Percentiles rank a stretch among this genome's conserved stretches.
Conservation (phyloP, 2,113 vertebrate species). For the Heptranchias perlo region DNA sequence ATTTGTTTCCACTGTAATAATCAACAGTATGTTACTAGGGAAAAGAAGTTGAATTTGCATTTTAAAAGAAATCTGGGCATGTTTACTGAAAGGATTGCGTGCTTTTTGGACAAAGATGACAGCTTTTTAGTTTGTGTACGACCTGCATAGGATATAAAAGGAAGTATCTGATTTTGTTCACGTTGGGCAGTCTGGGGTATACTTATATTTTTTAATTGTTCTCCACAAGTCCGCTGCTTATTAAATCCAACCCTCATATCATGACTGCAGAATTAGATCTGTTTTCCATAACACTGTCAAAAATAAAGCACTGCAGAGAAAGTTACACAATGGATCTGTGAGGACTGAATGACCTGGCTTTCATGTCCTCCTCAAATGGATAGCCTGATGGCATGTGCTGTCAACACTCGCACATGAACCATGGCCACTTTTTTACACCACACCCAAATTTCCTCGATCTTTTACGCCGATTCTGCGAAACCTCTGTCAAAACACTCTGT, state of each 20-base stretch:
- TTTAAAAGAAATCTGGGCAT: neutral
- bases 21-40: neutral
- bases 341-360: neutral
- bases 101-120: neutral
- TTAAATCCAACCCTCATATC: neutral
- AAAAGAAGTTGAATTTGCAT: neutral
- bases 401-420: neutral
- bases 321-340: neutral
- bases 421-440: neutral
- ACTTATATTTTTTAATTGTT: neutral
- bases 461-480: too few relatives aligned
- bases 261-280: neutral
- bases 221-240: neutral
- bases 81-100: neutral
- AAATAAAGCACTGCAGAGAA: neutral
- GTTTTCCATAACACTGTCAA: neutral
- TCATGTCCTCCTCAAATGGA: neutral
- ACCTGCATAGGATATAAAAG: neutral
- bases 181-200: neutral
- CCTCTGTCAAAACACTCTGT: neutral
- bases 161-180: neutral
- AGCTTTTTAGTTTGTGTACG: neutral
- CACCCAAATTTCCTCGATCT: neutral
- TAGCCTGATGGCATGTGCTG: neutral
- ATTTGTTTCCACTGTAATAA: constrained; percentile 8